A percentile compares a stretch with the other conserved stretches of the same genome.
Evolutionary conservation across 2,113 vertebrate genomes (phyloP).

Genomic region (Bos javanicus): DNA sequence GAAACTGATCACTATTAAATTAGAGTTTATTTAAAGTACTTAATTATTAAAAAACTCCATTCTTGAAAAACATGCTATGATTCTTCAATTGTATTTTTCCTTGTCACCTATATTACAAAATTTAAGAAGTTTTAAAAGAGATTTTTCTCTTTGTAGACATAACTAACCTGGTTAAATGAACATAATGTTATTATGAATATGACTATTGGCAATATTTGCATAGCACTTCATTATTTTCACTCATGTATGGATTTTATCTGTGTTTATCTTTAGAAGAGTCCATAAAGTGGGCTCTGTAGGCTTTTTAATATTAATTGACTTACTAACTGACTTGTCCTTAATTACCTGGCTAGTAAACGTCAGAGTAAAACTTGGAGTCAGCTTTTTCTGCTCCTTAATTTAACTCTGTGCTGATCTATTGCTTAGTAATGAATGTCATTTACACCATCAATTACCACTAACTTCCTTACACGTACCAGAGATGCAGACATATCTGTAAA

Average conservation of each 20-base stretch:
- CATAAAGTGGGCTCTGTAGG: neutral
- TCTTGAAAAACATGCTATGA: neutral
- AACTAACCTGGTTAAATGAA: neutral
- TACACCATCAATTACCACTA: neutral
- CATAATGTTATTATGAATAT: neutral
- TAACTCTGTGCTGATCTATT: neutral
- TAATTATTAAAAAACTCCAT: neutral
- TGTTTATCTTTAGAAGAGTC: neutral
- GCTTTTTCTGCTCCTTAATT: neutral
- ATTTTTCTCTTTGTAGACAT: neutral
- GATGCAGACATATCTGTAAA: neutral
- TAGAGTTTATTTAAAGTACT: neutral
- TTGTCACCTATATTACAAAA: neutral
- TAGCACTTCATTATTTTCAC: neutral
- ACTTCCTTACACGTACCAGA: neutral
- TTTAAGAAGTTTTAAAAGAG: neutral
- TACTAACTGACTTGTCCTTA: neutral
- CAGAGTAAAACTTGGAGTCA: neutral
- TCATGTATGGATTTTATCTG: neutral
- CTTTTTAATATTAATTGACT: neutral
- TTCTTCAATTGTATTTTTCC: neutral
- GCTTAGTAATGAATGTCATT: neutral
- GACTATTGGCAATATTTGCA: neutral
- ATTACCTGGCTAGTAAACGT: neutral
- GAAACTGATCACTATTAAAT: neutral